Conservation (phyloP, 2,888 invertebrate species). For the Baronia brevicornis region DNA sequence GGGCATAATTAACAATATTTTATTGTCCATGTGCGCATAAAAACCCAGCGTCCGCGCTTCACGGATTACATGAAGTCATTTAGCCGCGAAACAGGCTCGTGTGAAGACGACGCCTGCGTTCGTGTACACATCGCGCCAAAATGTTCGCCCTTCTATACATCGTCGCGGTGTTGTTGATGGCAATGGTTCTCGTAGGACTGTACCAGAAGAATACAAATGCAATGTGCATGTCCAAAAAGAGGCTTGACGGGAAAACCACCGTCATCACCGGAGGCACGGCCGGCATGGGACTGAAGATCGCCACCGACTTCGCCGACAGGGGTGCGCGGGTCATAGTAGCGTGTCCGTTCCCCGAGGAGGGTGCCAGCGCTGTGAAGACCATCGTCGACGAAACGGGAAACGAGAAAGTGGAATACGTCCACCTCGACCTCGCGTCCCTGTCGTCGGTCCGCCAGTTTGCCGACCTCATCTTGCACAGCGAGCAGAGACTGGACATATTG, state of each 20-base stretch:
- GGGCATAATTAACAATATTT: too few relatives aligned
- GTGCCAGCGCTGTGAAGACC: conserved; percentile 60
- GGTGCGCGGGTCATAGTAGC: conserved; percentile 87
- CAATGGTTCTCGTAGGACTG: conserved; percentile 35
- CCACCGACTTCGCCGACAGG: conserved; percentile 78
- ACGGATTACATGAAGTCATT: too few relatives aligned
- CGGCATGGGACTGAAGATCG: conserved; percentile 85
- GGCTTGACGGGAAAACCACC: conserved; percentile 81
- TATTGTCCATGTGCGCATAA: too few relatives aligned
- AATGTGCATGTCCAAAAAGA: conserved; percentile 52
- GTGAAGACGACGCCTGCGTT: too few relatives aligned
- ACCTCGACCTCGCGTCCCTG: conserved; percentile 66
- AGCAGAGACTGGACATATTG: conserved; percentile 68
- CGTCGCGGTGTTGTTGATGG: conserved; percentile 11
- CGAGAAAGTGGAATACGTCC: conserved; percentile 37
- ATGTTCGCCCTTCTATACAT: conserved; percentile 15
- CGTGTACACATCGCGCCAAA: conserved; percentile 26
- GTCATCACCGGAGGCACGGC: conserved; percentile 88
- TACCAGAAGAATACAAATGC: conserved; percentile 57
- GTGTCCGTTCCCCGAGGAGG: conserved; percentile 81
- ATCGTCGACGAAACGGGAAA: conserved; percentile 29
- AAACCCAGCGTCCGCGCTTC: too few relatives aligned
- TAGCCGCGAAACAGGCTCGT: too few relatives aligned
- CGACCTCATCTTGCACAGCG: conserved; percentile 58
- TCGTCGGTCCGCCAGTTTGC: conserved; percentile 75